Evolutionary conservation across 2,888 invertebrate species (phyloP), one percentile per base, ranked within the genome.

Genomic region (Sphaeridia pumilis): DNA sequence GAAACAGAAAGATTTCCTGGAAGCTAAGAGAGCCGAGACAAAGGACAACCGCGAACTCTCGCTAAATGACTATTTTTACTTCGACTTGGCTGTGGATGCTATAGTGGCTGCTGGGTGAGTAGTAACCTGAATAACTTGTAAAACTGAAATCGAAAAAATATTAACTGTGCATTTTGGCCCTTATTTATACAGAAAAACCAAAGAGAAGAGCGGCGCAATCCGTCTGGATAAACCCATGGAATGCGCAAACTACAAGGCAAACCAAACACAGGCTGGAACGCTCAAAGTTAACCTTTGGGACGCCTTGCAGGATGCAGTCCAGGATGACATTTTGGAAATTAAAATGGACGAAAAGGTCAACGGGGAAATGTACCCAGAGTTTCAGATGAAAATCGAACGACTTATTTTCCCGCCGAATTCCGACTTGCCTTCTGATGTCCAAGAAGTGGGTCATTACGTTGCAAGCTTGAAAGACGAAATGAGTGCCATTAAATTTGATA

Each of bases 71-170:
- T 48, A 85, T 4, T 90, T 92, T 71, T 89, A 90, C 72, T 90
- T 88, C 70, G 92, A 93, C 71, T 71, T 92, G 58, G 79, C 83
- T 24, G 70, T 85, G 54, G 74, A 83, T 61, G 78, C 84, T 3
- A 80, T 86, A 67, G 71, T 83, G 63, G 78, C 84, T 5, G 74
- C 85, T 59, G 61, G 59, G 60, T 66, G 60, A 52, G 58, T 60
- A n/a, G 21, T n/a, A 43, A 14, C 34, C 10, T 12, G 10, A 12
- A 31, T 31, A 14, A 10, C 14, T 31, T 31, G 34, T 12, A 14
- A 14, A 14, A 12, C 10, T 12, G 14, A 31, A 31, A 31, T 31
- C 34, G 10, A 46, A 35, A 36, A 3, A 7, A 36, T 20, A 3
- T 36, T 17, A 36, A 36, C 4, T 36, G 20, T 7, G 17, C 36